Evolutionary conservation across 2,888 invertebrate genomes (phyloP), one percentile per base, ranked within the genome.

Genomic region (Hirudinaria manillensis): DNA sequence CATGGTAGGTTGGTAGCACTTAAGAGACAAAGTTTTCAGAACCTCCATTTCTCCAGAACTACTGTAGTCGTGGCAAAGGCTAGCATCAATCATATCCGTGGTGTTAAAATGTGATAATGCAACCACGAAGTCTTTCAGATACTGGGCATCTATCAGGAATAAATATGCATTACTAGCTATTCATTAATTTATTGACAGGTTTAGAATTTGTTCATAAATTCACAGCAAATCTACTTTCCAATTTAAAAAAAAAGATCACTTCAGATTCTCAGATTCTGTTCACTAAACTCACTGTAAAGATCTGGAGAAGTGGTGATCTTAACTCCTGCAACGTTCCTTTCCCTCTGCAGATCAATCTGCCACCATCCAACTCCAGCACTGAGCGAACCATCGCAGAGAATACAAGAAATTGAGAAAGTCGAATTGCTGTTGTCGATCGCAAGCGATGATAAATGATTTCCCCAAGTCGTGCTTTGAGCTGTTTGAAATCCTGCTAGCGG

Each of bases 291-390:
- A 73, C 73, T 73, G 38, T 73, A 73, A 19, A n/a, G 55, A 55
- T 73, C 73, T 4, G 24, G 36, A 38, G 61, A 61, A 55, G 34
- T 36, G 36, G 55, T n/a, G 65, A 73, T 34, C 19, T 32, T 45
- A 19, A 73, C 32, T 32, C 73, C 73, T 3, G 45, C 38, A 34
- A 73, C 36, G 6, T 27, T 38, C 36, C 65, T 29, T 34, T 61
- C 65, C 36, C 38, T 73, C 24, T 16, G 3, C 34, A 73, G 61
- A 27, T 73, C 73, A 55, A 73, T 32, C 34, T 36, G 32, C 73
- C 73, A 73, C 73, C 73, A 73, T 16, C 73, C 73, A 3, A 36
- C 34, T n/a, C 65, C 73, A n/a, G 56, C 34, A 21, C 19, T 24
- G 13, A 73, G 73, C 16, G 65, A 61, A 16, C 55, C 27, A 61